Evolutionary conservation across 2,797 vertebrate genomes (phyloP).

Genomic region (Gymnodraco acuticeps): DNA sequence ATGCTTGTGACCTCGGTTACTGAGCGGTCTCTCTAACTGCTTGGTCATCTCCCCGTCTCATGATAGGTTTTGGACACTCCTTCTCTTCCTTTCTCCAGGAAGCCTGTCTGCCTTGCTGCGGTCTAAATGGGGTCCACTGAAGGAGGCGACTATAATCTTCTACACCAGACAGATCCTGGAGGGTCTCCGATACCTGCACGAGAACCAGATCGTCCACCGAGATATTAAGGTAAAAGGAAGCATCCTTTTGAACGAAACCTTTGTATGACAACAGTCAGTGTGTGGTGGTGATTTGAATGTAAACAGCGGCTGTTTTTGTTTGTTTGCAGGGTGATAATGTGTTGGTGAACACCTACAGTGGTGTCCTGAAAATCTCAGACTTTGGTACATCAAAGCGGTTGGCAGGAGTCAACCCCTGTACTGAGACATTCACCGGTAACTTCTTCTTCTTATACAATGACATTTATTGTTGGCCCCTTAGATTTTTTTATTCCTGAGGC

Average conservation of each 20-base stretch:
- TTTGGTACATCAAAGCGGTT: conserved; percentile 98
- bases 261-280: not conserved
- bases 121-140: conserved; percentile 98
- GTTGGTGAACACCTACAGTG: conserved; percentile 98
- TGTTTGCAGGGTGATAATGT: conserved; percentile 94
- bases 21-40: conserved; percentile 54
- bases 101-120: conserved; percentile 96
- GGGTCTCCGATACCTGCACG: conserved; percentile 96
- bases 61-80: conserved; percentile 61
- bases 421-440: conserved; percentile 98
- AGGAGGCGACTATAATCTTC: conserved; percentile 98
- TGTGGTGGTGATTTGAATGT: not conserved
- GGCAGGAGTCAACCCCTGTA: conserved; percentile 97
- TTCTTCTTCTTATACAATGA: not conserved
- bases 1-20: conserved; percentile 44
- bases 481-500: no score
- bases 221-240: conserved; percentile 92
- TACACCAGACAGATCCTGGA: conserved; percentile 99
- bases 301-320: conserved; percentile 2
- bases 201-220: conserved; percentile 98
- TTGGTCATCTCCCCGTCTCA: conserved; percentile 60
- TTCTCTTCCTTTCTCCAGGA: conserved; percentile 83
- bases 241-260: accelerated
- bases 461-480: not conserved
- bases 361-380: conserved; percentile 98